These are phyloP conservation scores for Troides oblongomaculatus DNA, from an alignment of 2,888 invertebrate genomes.

Conservation along the genomic window DNA sequence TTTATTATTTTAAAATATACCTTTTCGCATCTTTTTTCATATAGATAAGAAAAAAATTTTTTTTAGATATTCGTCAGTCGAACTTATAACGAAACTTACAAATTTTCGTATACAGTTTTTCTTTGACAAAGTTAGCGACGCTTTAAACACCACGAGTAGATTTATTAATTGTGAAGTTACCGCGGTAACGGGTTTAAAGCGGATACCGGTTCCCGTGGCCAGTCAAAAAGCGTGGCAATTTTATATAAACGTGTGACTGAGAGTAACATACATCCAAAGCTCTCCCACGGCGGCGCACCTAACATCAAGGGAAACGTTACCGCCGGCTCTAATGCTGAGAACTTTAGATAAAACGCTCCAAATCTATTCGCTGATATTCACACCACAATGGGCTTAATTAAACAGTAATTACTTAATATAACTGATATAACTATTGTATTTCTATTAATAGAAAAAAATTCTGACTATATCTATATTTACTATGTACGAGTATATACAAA, in stretches of 20 bases:
- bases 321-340: constrained; percentile 20
- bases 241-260: constrained; percentile 36
- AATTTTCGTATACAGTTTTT: neutral
- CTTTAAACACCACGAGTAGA: neutral
- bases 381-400: constrained; percentile 4
- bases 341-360: constrained; percentile 21
- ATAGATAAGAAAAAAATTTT: neutral
- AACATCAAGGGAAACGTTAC: constrained; percentile 15
- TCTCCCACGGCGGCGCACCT: constrained; percentile 21
- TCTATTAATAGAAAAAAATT: neutral
- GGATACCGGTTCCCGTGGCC: constrained; percentile 45
- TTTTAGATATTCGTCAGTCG: too few species aligned
- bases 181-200: constrained; percentile 43
- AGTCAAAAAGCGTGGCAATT: constrained; percentile 52
- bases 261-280: constrained; percentile 14
- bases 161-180: constrained; percentile 37
- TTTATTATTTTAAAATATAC: neutral
- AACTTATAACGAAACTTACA: too few species aligned
- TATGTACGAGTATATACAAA: too few species aligned
- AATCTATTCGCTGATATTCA: constrained; percentile 24
- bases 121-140: neutral
- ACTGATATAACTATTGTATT: neutral
- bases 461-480: too few species aligned
- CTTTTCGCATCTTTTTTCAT: neutral
- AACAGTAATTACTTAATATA: neutral